Conservation (phyloP, 2,113 vertebrate species). For the Cervus canadensis region DNA sequence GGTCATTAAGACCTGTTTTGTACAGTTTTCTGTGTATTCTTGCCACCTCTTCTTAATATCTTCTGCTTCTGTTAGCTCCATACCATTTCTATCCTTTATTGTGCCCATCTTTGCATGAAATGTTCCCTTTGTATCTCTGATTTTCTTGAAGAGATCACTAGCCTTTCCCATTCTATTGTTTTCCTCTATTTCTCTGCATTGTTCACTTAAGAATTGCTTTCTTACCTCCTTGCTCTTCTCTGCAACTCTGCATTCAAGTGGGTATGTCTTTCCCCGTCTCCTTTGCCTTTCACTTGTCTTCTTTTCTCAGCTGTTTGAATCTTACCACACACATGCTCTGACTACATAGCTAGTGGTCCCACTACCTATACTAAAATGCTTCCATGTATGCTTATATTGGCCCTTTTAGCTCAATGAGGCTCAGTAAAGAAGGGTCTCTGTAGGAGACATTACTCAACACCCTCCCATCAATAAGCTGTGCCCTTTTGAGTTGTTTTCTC, state of each 20-base stretch:
- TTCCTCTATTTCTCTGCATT: not conserved
- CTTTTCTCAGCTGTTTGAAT: not conserved
- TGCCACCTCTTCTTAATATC: not conserved
- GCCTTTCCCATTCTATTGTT: not conserved
- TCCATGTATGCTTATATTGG: not conserved
- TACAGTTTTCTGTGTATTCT: not conserved
- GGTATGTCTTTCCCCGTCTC: not conserved
- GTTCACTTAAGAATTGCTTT: not conserved
- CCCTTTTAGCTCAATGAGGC: not conserved
- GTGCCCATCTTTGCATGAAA: not conserved
- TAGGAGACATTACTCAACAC: not conserved
- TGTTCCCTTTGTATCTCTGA: not conserved
- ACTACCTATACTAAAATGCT: not conserved
- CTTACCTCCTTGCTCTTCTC: not conserved
- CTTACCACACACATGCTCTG: not conserved
- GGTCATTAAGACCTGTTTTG: not conserved
- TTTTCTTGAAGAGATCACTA: not conserved
- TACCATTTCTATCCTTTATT: not conserved
- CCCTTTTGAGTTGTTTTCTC: slow-evolving; percentile 16
- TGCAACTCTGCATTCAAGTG: not conserved
- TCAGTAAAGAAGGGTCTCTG: not conserved
- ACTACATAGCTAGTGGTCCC: not conserved
- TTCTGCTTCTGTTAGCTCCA: not conserved
- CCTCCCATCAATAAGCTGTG: not conserved
- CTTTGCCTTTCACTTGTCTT: not conserved